These are phyloP conservation scores for Tadarida brasiliensis DNA, from an alignment of 2,797 vertebrate genomes.

Conservation along the genomic window DNA sequence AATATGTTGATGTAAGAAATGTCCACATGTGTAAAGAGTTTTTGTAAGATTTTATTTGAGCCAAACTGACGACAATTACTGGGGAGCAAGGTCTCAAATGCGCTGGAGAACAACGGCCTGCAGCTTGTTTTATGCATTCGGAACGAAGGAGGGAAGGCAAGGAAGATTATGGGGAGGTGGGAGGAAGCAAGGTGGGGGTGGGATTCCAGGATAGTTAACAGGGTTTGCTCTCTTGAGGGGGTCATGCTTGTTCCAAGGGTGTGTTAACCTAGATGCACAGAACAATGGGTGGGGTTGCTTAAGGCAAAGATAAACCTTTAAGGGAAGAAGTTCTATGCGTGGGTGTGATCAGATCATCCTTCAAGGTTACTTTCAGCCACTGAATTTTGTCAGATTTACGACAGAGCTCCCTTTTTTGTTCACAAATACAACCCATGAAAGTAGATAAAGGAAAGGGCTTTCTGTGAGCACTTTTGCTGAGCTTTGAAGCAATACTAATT, in stretches of 20 bases:
- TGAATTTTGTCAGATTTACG: no score
- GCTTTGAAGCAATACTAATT: no score
- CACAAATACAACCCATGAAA: no score
- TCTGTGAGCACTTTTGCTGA: no score
- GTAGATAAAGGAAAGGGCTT: no score
- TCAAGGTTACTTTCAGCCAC: no score
- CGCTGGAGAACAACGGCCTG: neutral
- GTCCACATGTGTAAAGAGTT: no score
- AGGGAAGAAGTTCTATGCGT: no score
- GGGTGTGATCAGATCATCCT: no score
- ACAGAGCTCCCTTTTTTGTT: no score
- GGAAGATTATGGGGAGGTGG: neutral
- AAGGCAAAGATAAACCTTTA: no score
- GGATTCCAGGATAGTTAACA: neutral
- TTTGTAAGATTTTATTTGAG: neutral
- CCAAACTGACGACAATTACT: neutral
- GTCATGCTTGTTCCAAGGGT: neutral
- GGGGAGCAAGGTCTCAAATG: neutral
- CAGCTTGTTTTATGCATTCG: neutral
- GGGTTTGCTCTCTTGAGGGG: neutral
- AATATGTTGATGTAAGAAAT: neutral
- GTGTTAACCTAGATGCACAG: neutral
- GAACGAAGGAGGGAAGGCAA: neutral
- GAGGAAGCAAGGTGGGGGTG: neutral
- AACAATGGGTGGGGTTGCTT: neutral